Evolutionary conservation across 2,888 invertebrate species (phyloP).

Genomic region (Pollenia labialis): DNA sequence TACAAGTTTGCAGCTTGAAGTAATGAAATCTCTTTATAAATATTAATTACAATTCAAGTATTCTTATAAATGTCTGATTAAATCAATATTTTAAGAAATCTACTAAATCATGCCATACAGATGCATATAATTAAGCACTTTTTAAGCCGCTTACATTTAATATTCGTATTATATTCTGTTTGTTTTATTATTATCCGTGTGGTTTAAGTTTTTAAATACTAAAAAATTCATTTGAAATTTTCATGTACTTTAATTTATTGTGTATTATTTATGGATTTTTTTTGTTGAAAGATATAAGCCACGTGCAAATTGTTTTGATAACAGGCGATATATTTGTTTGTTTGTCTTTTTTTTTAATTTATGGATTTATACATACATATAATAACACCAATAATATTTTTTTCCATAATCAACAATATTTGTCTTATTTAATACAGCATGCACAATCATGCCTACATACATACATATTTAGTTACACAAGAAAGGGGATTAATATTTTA

Average conservation of each 20-base stretch:
- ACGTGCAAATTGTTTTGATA: constrained; percentile 20
- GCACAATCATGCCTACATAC: not conserved
- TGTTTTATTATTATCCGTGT: not conserved
- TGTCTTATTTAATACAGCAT: constrained; percentile 1
- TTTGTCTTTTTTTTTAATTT: not conserved
- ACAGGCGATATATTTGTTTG: constrained; percentile 9
- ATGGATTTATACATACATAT: not conserved
- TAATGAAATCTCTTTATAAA: too few relatives aligned
- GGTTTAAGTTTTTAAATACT: not conserved
- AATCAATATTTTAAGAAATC: constrained; percentile 5
- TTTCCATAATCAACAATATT: not conserved
- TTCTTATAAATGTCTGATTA: not conserved
- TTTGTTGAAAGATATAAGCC: constrained; percentile 21
- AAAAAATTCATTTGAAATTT: constrained; percentile 7
- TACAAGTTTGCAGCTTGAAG: too few relatives aligned
- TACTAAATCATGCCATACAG: not conserved
- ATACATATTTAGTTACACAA: not conserved
- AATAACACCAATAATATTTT: constrained; percentile 15
- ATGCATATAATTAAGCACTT: not conserved
- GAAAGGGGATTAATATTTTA: not conserved
- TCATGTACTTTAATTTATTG: not conserved
- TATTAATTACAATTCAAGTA: too few relatives aligned
- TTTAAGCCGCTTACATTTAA: constrained; percentile 6
- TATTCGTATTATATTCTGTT: not conserved
- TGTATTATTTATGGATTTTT: not conserved